phyloP scores from a whole-genome alignment of 1,140 invertebrate genomes.

The Solen grandis region DNA sequence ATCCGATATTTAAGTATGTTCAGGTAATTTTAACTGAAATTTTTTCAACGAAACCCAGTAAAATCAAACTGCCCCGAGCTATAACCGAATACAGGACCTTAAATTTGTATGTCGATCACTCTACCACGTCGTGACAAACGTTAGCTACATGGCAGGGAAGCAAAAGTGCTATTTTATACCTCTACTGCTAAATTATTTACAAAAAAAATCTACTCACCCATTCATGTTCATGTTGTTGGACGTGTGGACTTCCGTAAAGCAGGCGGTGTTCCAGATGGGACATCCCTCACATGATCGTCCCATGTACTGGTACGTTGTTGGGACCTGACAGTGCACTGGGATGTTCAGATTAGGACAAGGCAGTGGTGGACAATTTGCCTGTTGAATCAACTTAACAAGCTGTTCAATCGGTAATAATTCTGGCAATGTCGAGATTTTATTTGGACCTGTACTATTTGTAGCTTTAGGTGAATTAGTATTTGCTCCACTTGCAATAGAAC shows the following conservation, averaged over 20 bases:
- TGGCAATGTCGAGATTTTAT: constrained; percentile 13
- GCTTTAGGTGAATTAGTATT: neutral
- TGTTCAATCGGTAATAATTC: constrained; percentile 20
- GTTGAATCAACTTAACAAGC: constrained; percentile 2
- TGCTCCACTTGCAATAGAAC: neutral
- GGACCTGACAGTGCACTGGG: constrained; percentile 8
- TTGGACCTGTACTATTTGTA: neutral
- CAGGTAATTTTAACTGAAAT: no score
- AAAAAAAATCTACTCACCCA: constrained; percentile 23
- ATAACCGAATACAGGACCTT: neutral
- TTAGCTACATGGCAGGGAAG: neutral
- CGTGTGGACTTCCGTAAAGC: neutral
- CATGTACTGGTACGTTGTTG: constrained; percentile 15
- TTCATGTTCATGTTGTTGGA: constrained; percentile 27
- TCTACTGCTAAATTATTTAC: no score
- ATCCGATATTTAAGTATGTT: no score
- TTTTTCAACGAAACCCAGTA: neutral
- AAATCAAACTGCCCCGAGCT: neutral
- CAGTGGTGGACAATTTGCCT: constrained; percentile 21
- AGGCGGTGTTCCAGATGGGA: constrained; percentile 22
- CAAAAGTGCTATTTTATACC: neutral
- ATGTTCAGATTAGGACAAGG: constrained; percentile 40
- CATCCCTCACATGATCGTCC: constrained; percentile 30
- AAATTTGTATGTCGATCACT: neutral
- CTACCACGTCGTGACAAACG: neutral